Evolutionary conservation across 2,113 vertebrate genomes (phyloP), one percentile per base, ranked within the genome.

Genomic region (Saccopteryx leptura): DNA sequence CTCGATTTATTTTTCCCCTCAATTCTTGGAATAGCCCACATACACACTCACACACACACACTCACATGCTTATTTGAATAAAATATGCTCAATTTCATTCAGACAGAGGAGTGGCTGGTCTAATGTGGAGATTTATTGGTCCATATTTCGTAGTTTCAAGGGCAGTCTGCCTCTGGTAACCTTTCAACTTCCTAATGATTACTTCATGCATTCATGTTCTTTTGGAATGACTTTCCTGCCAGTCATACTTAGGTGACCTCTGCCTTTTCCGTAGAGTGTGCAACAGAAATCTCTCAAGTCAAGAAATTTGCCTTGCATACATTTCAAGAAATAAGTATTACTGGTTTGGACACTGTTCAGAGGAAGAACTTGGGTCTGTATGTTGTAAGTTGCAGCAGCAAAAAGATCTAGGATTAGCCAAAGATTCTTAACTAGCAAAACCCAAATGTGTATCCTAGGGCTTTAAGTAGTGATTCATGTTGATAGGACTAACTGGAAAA

Each of bases 311-410:
- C 31, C 65, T 24, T 85, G 48, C 48, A 26, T 86, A 72, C 24
- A 14, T 82, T 95, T 93, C 88, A 63, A 93, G 69, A 91, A 92
- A 58, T 71, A 60, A 82, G 12, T 33, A 83, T 63, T 90, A 68
- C 24, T 82, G 78, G 48, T 92, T 61, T 95, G 78, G 78, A 96
- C 33, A 19, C 33, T 21, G 3, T 66, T 94, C 39, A 74, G 79
- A 79, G 26, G 58, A 92, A 93, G 50, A 78, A 61, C 54, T 69
- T 50, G 80, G 17, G 23, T 92, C 23, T 69, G 5, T 33, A 26
- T 10, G 4, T 79, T 19, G 46, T 69, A 68, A 72, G 78, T 31
- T 71, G 7, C 48, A 33, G 54, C 60, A 89, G 19, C 52, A 63
- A 46, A 88, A 58, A 88, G 26, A 88, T 68, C 19, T 39, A 21